Base-by-base conservation (phyloP, 2,113 vertebrate genomes). In the Thalassoma bifasciatum region DNA sequence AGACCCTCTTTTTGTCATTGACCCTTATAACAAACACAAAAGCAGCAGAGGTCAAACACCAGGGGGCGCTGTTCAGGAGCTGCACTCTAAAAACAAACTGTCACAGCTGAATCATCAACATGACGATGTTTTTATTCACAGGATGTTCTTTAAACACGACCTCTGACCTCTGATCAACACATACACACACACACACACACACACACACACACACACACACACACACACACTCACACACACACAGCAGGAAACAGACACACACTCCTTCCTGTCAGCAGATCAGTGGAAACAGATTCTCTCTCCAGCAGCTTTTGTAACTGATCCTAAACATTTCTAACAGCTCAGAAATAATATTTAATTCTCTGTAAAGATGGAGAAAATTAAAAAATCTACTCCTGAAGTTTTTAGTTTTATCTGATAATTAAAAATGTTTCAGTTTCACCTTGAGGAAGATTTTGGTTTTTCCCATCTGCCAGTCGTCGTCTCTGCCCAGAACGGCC, bases 391-490 rank as follows among this genome's bases (percentile, higher is more conserved):
- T n/a, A n/a, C n/a, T n/a, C n/a, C n/a, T n/a, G n/a, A n/a, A n/a
- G n/a, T n/a, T n/a, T n/a, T n/a, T n/a, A n/a, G 30, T 30, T 30
- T 30, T 4, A 30, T 30, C 30, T 30, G 3, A 30, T 30, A 3
- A 30, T 30, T 6, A 30, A 30, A 6, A 6, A 30, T 30, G 30
- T 30, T 6, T 30, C 6, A 30, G 30, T 4, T 2, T 10, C 70
- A 98, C 98, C 95, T 99, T 99, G 61, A 99, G 91, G 85, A 99
- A 99, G 87, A 99, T 98, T 88, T 99, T 99, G 8, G 97, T 98
- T 84, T 96, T 99, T 81, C 98, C 98, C 4, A 99, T 98, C 91
- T 99, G 96, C 98, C 98, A 99, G 84, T 99, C 97, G 1, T 97
- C 97, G 1, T 97, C 95, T 66, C 93, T 94, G 36, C 97, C 98